These are phyloP conservation scores for Protobothrops mucrosquamatus DNA, from an alignment of 2,113 vertebrate genomes.

Conservation along the genomic window DNA sequence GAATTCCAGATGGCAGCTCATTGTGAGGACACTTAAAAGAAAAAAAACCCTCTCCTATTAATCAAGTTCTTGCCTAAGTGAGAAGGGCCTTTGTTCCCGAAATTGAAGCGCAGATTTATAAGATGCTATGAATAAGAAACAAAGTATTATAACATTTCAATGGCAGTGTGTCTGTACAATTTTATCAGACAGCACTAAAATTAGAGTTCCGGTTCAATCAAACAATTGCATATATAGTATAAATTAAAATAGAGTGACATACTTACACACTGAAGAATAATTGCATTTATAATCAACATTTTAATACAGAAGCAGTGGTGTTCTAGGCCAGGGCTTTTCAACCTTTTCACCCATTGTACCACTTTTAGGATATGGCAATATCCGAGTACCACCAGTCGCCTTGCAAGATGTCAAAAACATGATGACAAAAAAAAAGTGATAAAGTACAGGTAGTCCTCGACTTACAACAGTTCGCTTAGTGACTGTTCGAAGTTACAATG, in stretches of 20 bases:
- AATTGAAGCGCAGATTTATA: neutral
- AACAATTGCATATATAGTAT: neutral
- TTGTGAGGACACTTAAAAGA: neutral
- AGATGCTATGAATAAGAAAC: neutral
- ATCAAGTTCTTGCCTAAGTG: neutral
- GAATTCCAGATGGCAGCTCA: neutral
- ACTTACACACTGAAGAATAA: neutral
- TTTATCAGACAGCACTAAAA: neutral
- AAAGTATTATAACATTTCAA: neutral
- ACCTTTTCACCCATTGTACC: too few relatives aligned
- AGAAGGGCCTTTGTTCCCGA: neutral
- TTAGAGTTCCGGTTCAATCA: neutral
- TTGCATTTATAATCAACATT: neutral
- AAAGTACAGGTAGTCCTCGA: too few relatives aligned
- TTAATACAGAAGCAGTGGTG: neutral
- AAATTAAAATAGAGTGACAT: neutral
- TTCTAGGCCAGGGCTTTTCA: neutral
- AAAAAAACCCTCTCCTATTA: neutral
- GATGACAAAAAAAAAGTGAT: too few relatives aligned
- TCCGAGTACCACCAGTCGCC: too few relatives aligned
- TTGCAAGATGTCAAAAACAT: too few relatives aligned
- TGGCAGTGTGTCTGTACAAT: too few relatives aligned
- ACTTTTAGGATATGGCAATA: too few relatives aligned
- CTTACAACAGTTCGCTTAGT: too few relatives aligned
- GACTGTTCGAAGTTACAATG: too few relatives aligned